A percentile compares a stretch with the other conserved stretches of the same genome.
phyloP scores from a whole-genome alignment of 1,140 invertebrate species.

The Neomicropteryx cornuta region DNA sequence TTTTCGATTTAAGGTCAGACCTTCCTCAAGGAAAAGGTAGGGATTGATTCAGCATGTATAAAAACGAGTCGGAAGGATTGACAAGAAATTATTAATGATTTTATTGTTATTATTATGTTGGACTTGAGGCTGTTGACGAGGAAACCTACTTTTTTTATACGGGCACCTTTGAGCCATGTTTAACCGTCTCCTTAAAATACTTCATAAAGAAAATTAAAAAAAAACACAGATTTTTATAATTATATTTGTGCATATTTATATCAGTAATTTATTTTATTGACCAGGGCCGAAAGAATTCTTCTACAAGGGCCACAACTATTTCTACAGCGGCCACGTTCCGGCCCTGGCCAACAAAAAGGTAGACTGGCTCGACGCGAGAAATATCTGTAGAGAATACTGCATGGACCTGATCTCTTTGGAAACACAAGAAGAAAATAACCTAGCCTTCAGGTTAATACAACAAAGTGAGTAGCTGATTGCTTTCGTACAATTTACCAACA shows the following conservation, averaged over 20 bases:
- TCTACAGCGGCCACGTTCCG: conserved; percentile 74
- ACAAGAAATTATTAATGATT: too few species aligned
- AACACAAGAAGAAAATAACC: conserved; percentile 80
- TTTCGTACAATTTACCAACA: too few species aligned
- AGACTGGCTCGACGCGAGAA: conserved; percentile 84
- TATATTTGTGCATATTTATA: background rate
- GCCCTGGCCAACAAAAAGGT: conserved; percentile 65
- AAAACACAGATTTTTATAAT: background rate
- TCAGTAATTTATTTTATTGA: conserved; percentile 17
- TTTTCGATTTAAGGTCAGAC: too few species aligned
- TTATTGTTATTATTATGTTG: too few species aligned
- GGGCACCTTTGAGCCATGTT: too few species aligned
- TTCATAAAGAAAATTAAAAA: background rate
- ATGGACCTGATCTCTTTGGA: conserved; percentile 86
- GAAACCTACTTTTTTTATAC: too few species aligned
- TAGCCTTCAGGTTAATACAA: conserved; percentile 76
- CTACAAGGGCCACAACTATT: conserved; percentile 78
- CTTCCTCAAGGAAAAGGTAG: too few species aligned
- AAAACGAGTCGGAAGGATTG: too few species aligned
- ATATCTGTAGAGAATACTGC: conserved; percentile 82
- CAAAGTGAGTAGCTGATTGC: conserved; percentile 49
- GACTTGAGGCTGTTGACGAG: too few species aligned
- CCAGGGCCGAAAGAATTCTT: conserved; percentile 83
- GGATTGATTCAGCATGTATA: too few species aligned
- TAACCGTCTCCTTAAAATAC: too few species aligned